These are phyloP conservation scores for Drosophila chauvacae DNA, from an alignment of 1,140 invertebrate genomes.

Conservation along the genomic window DNA sequence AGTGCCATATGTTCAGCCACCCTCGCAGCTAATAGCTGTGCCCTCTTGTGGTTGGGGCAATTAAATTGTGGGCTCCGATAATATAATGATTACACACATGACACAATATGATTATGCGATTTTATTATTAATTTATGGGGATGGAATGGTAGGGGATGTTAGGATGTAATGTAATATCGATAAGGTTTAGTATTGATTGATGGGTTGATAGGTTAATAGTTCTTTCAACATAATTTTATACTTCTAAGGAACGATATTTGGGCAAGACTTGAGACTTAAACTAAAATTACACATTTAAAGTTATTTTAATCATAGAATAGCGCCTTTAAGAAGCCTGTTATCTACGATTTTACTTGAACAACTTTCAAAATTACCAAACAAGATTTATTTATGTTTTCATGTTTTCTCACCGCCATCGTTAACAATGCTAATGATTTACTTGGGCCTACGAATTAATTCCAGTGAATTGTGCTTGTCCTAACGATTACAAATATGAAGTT, in stretches of 20 bases:
- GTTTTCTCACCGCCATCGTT: background rate
- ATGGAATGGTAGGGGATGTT: background rate
- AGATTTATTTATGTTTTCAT: background rate
- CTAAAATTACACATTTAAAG: background rate
- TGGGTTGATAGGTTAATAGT: background rate
- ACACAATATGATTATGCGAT: conserved; percentile 56
- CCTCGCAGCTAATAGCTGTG: conserved; percentile 39
- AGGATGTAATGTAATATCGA: conserved; percentile 14
- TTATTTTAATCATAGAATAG: background rate
- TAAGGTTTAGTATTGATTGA: conserved; percentile 24
- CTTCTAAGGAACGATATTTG: background rate
- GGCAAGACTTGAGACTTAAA: background rate
- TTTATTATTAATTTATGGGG: conserved; percentile 57
- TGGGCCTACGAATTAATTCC: conserved; percentile 17
- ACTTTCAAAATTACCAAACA: background rate
- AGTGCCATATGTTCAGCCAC: conserved; percentile 51
- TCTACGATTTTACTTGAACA: too few relatives aligned
- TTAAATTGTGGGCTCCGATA: conserved; percentile 40
- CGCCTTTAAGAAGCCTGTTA: too few relatives aligned
- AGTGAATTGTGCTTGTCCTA: conserved; percentile 30
- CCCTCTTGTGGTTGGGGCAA: conserved; percentile 46
- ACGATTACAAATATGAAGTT: conserved; percentile 60
- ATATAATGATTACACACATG: conserved; percentile 48
- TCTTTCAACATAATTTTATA: background rate
- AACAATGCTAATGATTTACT: conserved; percentile 48